Evolutionary conservation across 92 coral and sea anemone genomes (phyloP), one percentile per base, ranked within the genome.

Genomic region (Chrysogorgia sp.): DNA sequence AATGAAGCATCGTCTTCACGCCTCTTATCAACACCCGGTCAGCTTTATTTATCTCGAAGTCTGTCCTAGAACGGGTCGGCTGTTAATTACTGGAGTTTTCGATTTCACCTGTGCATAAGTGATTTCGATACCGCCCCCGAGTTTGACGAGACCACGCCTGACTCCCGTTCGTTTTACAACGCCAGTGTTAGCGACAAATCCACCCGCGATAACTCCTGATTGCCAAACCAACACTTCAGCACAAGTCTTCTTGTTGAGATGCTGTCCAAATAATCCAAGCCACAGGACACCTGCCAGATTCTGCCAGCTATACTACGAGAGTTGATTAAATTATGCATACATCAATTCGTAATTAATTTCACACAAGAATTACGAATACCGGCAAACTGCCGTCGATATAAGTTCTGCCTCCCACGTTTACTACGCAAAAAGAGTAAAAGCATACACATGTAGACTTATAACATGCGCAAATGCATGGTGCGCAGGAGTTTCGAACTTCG

Each of bases 1-100:
- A 69, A 47, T 22, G 55, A 69, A 69, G 52, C 20, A 48, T 58
- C 55, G 50, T 48, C 32, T 48, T 22, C 76, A 10, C 41, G 26
- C 20, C 55, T 26, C 20, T 47, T 37, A 35, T 49, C 45, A 58
- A 34, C 24, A 35, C 60, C 60, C 31, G 35, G 34, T 20, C 40
- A 47, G 60, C 22, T 47, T 69, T 50, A 47, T 6, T 47, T n/a
- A n/a, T n/a, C n/a, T n/a, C n/a, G n/a, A 47, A 7, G 2, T 47
- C 10, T 47, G 14, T 2, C 53, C 15, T 47, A 47, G 43, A 12
- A 47, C n/a, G 53, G 53, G 53, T 6, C 53, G 53, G n/a, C 14
- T 15, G 53, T 47, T 47, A 47, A 47, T 47, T n/a, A n/a, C n/a
- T 47, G 53, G 15, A 47, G 53, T 47, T 47, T 47, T 47, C n/a